A percentile compares a stretch with the other conserved stretches of the same genome.
These are phyloP conservation scores for Clarias pachynema DNA, from an alignment of 2,797 vertebrate genomes.

Conservation along the genomic window DNA sequence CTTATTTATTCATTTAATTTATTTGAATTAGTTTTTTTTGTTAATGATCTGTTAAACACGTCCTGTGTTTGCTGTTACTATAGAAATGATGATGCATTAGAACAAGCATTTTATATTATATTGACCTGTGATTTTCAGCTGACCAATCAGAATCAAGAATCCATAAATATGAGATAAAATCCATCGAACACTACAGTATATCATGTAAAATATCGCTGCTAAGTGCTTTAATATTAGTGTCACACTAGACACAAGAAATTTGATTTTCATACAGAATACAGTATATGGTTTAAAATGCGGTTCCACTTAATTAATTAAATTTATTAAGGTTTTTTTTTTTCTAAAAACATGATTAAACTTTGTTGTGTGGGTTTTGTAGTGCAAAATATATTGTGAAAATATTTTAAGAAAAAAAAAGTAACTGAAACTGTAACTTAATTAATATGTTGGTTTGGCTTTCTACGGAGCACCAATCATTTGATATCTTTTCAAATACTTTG, in stretches of 20 bases:
- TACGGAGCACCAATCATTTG: neutral
- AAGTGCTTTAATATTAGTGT: neutral
- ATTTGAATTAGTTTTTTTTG: neutral
- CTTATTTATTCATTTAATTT: neutral
- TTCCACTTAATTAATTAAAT: neutral
- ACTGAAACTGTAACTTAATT: too few species aligned
- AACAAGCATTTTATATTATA: neutral
- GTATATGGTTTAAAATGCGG: neutral
- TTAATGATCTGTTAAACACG: neutral
- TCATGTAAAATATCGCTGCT: neutral
- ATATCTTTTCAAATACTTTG: neutral
- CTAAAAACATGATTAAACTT: neutral
- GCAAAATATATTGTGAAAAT: neutral
- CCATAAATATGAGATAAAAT: neutral
- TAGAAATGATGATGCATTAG: neutral
- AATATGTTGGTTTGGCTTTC: neutral
- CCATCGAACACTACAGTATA: neutral
- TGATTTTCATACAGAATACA: neutral
- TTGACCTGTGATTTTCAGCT: neutral
- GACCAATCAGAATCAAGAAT: neutral
- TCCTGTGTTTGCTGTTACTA: neutral
- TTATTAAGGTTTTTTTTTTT: neutral
- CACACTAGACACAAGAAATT: neutral
- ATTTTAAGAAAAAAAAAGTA: neutral
- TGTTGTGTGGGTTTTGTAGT: neutral